Percentiles rank a stretch among this genome's conserved stretches.
Conservation (phyloP, 2,888 invertebrate species). For the Agapostemon virescens region DNA sequence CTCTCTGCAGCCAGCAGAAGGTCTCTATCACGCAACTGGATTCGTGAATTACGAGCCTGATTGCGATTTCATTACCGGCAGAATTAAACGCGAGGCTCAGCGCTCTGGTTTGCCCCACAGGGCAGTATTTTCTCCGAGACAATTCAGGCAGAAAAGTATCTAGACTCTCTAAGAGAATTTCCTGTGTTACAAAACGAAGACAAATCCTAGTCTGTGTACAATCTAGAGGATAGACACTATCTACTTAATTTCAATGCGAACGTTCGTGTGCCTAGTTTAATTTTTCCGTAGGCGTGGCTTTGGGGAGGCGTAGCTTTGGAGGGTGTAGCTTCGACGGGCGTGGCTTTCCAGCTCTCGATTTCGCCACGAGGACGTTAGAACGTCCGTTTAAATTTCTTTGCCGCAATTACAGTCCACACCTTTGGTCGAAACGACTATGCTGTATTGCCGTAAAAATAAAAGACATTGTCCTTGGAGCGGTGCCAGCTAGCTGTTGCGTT, state of each 20-base stretch:
- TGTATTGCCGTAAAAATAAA: neutral
- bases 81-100: neutral
- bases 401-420: too few species aligned
- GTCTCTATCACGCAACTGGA: neutral
- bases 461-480: neutral
- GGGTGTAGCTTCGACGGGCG: neutral
- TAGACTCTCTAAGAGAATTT: too few species aligned
- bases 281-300: neutral
- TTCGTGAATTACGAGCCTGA: neutral
- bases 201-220: neutral
- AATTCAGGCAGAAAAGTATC: too few species aligned
- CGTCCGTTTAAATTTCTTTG: too few species aligned
- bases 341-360: neutral
- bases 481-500: too few species aligned
- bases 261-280: neutral
- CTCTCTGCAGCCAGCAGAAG: constrained; percentile 25
- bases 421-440: too few species aligned
- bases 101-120: too few species aligned
- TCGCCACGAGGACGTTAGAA: too few species aligned
- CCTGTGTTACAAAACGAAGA: too few species aligned
- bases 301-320: neutral
- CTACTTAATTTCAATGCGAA: neutral
- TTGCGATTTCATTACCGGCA: neutral
- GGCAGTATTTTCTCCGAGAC: too few species aligned
- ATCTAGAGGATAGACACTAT: too few species aligned